phyloP scores from a whole-genome alignment of 2,113 vertebrate species.

The Sprattus sprattus region DNA sequence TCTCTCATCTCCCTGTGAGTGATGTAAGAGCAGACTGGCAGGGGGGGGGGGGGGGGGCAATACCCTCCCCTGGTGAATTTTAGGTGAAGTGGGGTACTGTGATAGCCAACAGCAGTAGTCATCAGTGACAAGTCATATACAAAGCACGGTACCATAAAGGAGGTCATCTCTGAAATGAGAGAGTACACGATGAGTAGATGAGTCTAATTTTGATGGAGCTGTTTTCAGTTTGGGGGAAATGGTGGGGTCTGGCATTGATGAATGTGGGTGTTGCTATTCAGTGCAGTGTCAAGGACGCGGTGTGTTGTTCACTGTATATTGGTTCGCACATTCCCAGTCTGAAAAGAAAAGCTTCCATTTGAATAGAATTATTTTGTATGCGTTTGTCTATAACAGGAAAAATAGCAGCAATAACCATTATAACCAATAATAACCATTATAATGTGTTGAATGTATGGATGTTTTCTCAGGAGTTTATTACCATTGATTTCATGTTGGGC shows the following conservation, averaged over 20 bases:
- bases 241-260: neutral
- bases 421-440: neutral
- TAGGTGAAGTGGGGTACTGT: neutral
- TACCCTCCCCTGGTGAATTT: neutral
- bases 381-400: neutral
- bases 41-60: too few species aligned
- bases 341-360: neutral
- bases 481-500: neutral
- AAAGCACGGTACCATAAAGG: neutral
- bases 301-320: neutral
- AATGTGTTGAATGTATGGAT: neutral
- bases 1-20: neutral
- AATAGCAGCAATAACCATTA: neutral
- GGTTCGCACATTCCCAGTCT: neutral
- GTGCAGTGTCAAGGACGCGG: neutral
- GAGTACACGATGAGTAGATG: neutral
- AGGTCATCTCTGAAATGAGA: neutral
- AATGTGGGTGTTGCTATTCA: slow-evolving; percentile 13
- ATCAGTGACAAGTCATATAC: neutral
- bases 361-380: neutral
- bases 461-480: neutral
- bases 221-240: slow-evolving; percentile 20
- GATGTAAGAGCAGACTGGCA: neutral
- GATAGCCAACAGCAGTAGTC: neutral
- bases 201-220: slow-evolving; percentile 17